Evolutionary conservation across 2,113 vertebrate species (phyloP), one percentile per base, ranked within the genome.

Genomic region (Galbula dea): DNA sequence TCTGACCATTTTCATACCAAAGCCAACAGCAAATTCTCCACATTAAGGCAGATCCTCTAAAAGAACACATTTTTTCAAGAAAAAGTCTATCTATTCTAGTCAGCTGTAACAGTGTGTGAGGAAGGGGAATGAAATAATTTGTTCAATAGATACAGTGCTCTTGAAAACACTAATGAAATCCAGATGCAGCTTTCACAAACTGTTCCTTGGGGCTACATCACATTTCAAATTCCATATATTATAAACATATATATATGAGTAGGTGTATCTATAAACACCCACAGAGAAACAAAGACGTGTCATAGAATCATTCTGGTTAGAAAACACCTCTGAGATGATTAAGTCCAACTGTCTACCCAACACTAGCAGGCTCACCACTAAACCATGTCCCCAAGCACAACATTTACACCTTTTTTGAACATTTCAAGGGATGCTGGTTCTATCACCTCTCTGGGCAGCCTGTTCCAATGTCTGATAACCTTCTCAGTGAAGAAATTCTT

Each of bases 101-200:
- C 34, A 92, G 43, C 41, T 77, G 13, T 32, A 68, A 66, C 1
- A 2, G 30, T 23, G 41, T 54, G 34, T 3, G 19, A 12, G 7
- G 11, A 5, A 5, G 22, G 21, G 12, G 22, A 3, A 67, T 46
- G 10, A 84, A 86, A 84, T 48, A 34, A 36, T 84, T 79, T 49
- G 18, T 58, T 86, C 51, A 58, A 18, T 6, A 81, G 23, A 71
- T 48, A 48, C 0, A 69, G 17, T 55, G 34, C 19, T 84, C 82
- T 74, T 61, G 48, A 90, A 95, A 93, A 66, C 22, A 54, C 21
- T 68, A 95, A 89, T 86, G 29, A 83, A 94, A 90, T 45, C 43
- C 85, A 89, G n/a, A 49, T 55, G 29, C 39, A 90, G 37, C 15
- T 73, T 86, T 85, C 49, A 71, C 55, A 63, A 66, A 72, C 37